These are phyloP conservation scores for Neotragus pygmaeus DNA, from an alignment of 2,113 vertebrate species.

Conservation along the genomic window DNA sequence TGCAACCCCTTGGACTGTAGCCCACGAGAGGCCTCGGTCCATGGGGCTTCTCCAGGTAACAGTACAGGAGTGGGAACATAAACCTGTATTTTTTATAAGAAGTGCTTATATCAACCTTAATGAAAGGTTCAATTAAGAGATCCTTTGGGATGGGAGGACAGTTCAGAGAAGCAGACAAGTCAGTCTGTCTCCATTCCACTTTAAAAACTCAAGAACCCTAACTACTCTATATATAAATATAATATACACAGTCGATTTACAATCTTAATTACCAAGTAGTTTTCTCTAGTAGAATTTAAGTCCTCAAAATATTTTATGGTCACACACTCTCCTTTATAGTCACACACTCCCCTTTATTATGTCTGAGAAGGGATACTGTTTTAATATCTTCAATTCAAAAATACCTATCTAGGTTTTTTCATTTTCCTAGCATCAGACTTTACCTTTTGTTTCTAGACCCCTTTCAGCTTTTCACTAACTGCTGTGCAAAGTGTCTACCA, in stretches of 20 bases:
- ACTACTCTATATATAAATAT: neutral
- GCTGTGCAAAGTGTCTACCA: fast-evolving
- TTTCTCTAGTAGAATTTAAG: neutral
- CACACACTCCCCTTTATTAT: neutral
- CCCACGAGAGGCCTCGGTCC: neutral
- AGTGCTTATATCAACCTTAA: neutral
- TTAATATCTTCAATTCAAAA: neutral
- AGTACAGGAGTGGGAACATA: neutral
- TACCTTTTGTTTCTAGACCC: neutral
- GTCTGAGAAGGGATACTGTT: neutral
- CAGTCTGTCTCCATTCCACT: neutral
- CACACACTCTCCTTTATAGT: neutral
- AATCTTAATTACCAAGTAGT: neutral
- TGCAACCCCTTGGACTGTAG: neutral
- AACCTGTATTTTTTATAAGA: neutral
- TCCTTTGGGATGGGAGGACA: neutral
- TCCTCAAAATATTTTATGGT: neutral
- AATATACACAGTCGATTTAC: neutral
- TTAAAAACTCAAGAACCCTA: neutral
- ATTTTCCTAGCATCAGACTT: neutral
- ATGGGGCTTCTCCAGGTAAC: neutral
- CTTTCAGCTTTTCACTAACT: neutral
- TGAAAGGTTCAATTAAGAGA: neutral
- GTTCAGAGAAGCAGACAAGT: neutral
- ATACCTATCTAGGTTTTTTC: neutral